Evolutionary conservation across 2,888 invertebrate genomes (phyloP), one percentile per base, ranked within the genome.

Genomic region (Spodoptera exigua): DNA sequence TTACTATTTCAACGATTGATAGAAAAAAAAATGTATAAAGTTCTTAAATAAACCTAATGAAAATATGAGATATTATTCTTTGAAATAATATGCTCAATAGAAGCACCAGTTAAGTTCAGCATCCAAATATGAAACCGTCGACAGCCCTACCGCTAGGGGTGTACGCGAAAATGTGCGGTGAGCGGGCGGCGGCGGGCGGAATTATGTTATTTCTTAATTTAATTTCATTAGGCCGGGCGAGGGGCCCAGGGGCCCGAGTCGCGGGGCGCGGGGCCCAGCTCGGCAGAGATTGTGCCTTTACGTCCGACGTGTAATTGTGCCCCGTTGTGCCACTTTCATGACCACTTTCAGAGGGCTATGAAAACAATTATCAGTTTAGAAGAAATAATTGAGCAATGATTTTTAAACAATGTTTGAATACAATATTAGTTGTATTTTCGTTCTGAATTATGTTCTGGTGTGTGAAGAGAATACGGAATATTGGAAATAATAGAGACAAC

Each of bases 161-260:
- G 58, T 61, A 59, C 72, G 75, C 70, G 75, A 79, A 74, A 77
- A 69, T 67, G 77, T 74, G 77, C 77, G 77, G 79, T 64, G 68
- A 72, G 74, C 74, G 73, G 74, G 71, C 62, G 74, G 65, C 40
- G 69, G 59, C 78, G 81, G 76, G 77, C 81, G 80, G 85, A 82
- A 88, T 89, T 86, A 85, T 88, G 89, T 90, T 90, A 89, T 91
- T 77, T 90, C 89, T 90, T 90, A 87, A 91, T 92, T 91, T 90
- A 89, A 90, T 92, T 92, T 92, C 90, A 91, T 91, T 90, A 90
- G 87, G 85, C 87, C 78, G 55, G 39, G 80, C 78, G 40, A 27
- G 27, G 40, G 17, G 5, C 69, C 70, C 68, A 71, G 66, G 27
- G 40, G 17, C 12, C 69, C 70, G 70, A 71, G 66, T 59, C 64